Conservation (phyloP, 2,113 vertebrate genomes). For the Misgurnus anguillicaudatus region DNA sequence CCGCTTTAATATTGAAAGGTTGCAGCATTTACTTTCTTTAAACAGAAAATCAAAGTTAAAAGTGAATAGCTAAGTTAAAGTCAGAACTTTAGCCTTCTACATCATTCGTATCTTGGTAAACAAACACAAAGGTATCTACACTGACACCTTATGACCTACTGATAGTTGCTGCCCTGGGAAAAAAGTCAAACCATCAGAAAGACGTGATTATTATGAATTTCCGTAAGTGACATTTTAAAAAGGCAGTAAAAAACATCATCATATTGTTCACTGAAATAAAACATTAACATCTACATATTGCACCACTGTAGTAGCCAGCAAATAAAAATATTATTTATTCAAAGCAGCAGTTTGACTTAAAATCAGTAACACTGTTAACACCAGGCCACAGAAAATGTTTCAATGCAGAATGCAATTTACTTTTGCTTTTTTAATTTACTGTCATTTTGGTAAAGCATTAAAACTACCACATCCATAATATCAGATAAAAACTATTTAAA, state of each 20-base stretch:
- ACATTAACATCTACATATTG: slow-evolving; percentile 42
- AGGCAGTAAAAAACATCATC: slow-evolving; percentile 14
- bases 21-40: background rate
- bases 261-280: slow-evolving; percentile 38
- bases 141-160: background rate
- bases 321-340: slow-evolving; percentile 64
- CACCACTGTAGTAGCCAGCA: slow-evolving; percentile 58
- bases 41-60: background rate
- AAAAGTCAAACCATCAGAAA: background rate
- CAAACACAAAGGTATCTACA: background rate
- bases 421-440: background rate
- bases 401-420: background rate
- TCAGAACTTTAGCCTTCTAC: background rate
- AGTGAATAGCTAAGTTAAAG: too few relatives aligned
- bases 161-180: slow-evolving; percentile 5
- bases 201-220: background rate
- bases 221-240: background rate
- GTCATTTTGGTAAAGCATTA: background rate
- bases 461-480: slow-evolving; percentile 1
- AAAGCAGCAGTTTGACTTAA: slow-evolving; percentile 45
- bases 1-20: background rate
- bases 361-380: slow-evolving; percentile 18
- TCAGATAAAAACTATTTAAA: background rate
- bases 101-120: background rate
- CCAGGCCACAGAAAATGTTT: background rate